A percentile compares a stretch with the other conserved stretches of the same genome.
phyloP scores from a whole-genome alignment of 2,888 invertebrate genomes.

The Drosophila bunnanda region DNA sequence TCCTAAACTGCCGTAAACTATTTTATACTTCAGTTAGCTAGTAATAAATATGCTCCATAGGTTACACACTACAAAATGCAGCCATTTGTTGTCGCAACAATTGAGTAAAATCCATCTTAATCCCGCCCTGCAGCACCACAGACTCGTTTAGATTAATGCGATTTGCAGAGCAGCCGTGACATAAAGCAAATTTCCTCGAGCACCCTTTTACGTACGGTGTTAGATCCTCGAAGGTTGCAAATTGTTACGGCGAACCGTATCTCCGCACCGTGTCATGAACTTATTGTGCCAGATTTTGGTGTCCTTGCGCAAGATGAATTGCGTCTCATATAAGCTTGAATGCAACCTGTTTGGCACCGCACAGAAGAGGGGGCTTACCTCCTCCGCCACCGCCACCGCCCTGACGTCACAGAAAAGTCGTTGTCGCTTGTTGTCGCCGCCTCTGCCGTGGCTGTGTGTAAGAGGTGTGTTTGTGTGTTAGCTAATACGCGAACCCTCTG shows the following conservation, averaged over 20 bases:
- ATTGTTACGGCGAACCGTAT: constrained; percentile 35
- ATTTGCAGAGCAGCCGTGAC: constrained; percentile 4
- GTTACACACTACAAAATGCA: neutral
- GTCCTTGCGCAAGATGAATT: constrained; percentile 44
- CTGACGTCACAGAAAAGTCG: constrained; percentile 40
- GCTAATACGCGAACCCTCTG: constrained; percentile 49
- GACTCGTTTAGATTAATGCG: constrained; percentile 17
- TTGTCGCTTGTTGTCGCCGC: constrained; percentile 35
- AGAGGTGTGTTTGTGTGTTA: constrained; percentile 22
- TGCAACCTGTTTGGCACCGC: constrained; percentile 30
- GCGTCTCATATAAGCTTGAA: constrained; percentile 9
- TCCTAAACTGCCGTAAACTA: neutral
- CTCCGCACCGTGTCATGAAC: constrained; percentile 33
- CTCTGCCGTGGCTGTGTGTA: constrained; percentile 3
- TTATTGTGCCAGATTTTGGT: constrained; percentile 46
- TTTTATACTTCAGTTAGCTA: neutral
- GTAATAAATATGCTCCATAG: neutral
- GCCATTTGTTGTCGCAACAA: constrained; percentile 3
- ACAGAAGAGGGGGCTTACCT: constrained; percentile 6
- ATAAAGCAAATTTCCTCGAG: constrained; percentile 24
- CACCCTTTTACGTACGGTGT: constrained; percentile 14
- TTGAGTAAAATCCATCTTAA: constrained; percentile 1
- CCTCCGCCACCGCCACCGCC: neutral
- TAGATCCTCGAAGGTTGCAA: constrained; percentile 23
- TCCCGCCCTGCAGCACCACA: constrained; percentile 2